phyloP scores from a whole-genome alignment of 2,888 invertebrate genomes.

The Macaria liturata region DNA sequence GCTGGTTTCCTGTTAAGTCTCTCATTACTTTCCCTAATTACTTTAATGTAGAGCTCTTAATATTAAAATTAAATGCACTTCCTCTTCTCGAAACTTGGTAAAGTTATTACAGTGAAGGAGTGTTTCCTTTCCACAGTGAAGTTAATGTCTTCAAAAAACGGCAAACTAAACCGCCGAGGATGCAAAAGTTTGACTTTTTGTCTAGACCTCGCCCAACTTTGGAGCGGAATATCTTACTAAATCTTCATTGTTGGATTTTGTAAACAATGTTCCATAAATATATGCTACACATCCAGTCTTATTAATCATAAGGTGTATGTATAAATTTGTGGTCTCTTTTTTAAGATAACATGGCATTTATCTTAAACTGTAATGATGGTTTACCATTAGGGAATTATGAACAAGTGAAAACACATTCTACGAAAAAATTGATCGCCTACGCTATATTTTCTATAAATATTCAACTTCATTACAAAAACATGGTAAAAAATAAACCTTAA shows the following conservation, averaged over 20 bases:
- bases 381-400: too few species aligned
- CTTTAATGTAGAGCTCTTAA: slow-evolving; percentile 19
- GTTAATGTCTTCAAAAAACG: slow-evolving; percentile 43
- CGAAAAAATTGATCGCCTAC: too few species aligned
- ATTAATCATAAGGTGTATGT: too few species aligned
- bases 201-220: slow-evolving; percentile 25
- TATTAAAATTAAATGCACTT: slow-evolving; percentile 42
- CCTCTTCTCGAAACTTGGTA: slow-evolving; percentile 40
- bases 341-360: too few species aligned
- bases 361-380: too few species aligned
- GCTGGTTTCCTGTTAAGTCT: neutral
- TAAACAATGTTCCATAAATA: too few species aligned
- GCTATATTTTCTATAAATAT: too few species aligned
- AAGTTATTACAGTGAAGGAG: slow-evolving; percentile 46
- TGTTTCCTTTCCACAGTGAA: slow-evolving; percentile 43
- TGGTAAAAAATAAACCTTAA: too few species aligned
- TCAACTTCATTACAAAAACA: too few species aligned
- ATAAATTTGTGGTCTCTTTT: too few species aligned
- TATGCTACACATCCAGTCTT: too few species aligned
- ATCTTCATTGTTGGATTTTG: slow-evolving; percentile 5
- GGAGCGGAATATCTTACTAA: slow-evolving; percentile 20
- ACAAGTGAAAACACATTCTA: too few species aligned
- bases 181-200: slow-evolving; percentile 43
- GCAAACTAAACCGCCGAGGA: slow-evolving; percentile 46
- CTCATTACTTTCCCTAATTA: neutral